Evolutionary conservation across 2,888 invertebrate species (phyloP), one percentile per base, ranked within the genome.

Genomic region (Sturmia bella): DNA sequence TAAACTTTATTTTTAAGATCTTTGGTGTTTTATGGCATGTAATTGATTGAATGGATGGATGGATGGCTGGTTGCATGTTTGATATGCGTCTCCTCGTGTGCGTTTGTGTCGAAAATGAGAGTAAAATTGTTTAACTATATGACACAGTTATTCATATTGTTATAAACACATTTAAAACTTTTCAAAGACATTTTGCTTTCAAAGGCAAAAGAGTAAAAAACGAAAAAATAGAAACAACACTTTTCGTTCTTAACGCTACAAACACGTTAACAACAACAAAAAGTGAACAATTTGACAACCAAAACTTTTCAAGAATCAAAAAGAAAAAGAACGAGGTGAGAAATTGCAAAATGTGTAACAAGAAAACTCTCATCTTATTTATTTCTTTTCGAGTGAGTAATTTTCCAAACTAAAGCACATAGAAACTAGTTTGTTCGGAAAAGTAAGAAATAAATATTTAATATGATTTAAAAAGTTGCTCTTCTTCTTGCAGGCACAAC

Each of bases 101-200:
- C 12, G 27, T 19, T 37, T 43, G 52, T 37, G 24, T 56, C 45
- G 15, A 52, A 45, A 24, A 43, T 2, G 24, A 76, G 63, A 74
- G 54, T 74, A 11, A 61, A 69, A 68, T 54, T 61, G 27, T 52
- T 59, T 68, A 68, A 68, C 52, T 52, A 45, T 43, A 43, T 61
- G 68, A 69, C 76, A 76, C 52, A 76, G 61, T 76, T 69, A 61
- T n/a, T 76, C 52, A 61, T 54, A 69, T 68, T 66, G 43, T 76
- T 68, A 17, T 50, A 39, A 64, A 66, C 45, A 61, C 54, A 54
- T 76, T 54, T 27, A 3, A 54, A 76, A 56, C 45, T 54, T 69
- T 76, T 54, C 61, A 54, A 76, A 61, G 69, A 69, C 61, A 59
- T 50, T 43, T 59, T 64, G 17, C n/a, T 24, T 41, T 27, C 32